Percentiles rank a stretch among this genome's conserved stretches.
These are phyloP conservation scores for Coelopa pilipes DNA, from an alignment of 2,888 invertebrate genomes.

Conservation along the genomic window DNA sequence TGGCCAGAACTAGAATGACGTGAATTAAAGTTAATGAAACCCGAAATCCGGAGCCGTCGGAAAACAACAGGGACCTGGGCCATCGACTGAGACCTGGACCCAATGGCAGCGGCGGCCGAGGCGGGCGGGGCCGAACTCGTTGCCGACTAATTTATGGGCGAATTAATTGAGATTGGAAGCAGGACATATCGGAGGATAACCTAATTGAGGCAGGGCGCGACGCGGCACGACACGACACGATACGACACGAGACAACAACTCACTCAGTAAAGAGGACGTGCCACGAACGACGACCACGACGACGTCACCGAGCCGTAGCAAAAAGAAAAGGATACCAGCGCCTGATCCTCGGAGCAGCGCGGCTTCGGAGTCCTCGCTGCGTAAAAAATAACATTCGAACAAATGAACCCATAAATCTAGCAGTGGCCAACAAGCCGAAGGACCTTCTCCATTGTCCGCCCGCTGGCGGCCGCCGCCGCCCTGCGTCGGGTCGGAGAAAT, in stretches of 20 bases:
- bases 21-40: conserved; percentile 2
- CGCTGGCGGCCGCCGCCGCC: neutral
- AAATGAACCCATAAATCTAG: conserved; percentile 59
- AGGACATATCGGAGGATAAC: conserved; percentile 47
- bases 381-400: conserved; percentile 45
- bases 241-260: conserved; percentile 47
- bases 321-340: conserved; percentile 21
- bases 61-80: no score
- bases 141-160: conserved; percentile 59
- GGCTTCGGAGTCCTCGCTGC: neutral
- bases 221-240: no score
- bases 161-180: conserved; percentile 62
- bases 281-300: conserved; percentile 1
- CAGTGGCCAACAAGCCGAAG: conserved; percentile 19
- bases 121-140: conserved; percentile 28
- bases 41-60: neutral
- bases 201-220: conserved; percentile 52
- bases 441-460: neutral
- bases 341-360: neutral
- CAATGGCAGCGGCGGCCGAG: neutral
- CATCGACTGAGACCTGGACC: neutral
- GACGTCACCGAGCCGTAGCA: neutral
- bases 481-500: neutral
- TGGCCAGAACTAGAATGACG: conserved; percentile 8
- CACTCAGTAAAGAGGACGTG: conserved; percentile 56